Evolutionary conservation across 2,888 invertebrate species (phyloP).

Genomic region (Bellardia pandia): DNA sequence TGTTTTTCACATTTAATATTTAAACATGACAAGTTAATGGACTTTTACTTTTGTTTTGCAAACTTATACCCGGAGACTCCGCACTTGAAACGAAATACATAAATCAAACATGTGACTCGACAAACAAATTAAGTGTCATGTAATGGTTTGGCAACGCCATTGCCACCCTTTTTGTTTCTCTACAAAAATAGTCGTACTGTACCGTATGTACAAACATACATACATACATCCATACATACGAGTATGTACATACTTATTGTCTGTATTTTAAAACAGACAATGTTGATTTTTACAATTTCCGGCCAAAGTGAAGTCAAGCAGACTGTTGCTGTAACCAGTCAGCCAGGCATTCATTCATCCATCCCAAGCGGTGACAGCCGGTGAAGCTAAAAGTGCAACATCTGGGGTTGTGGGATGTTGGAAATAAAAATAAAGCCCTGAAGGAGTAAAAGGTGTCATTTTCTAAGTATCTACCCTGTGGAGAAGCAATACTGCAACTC

Average conservation of each 20-base stretch:
- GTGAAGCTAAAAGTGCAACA: conserved; percentile 29
- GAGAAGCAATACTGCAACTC: conserved; percentile 1
- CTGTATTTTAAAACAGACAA: conserved; percentile 43
- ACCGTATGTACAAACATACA: background rate
- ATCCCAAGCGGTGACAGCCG: background rate
- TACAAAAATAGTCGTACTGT: background rate
- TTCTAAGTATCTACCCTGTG: background rate
- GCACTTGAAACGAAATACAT: conserved; percentile 36
- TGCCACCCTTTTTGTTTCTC: conserved; percentile 26
- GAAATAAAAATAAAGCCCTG: background rate
- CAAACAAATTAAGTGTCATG: conserved; percentile 65
- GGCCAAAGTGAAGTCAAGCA: conserved; percentile 52
- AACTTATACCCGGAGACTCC: conserved; percentile 1
- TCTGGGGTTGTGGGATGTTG: background rate
- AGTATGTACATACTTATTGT: too few species aligned
- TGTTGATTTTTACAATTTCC: conserved; percentile 62
- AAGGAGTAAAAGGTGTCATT: conserved; percentile 35
- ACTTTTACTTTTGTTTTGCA: conserved; percentile 61
- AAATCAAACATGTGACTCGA: conserved; percentile 60
- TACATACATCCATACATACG: too few species aligned
- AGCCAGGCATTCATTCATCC: background rate
- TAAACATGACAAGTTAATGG: conserved; percentile 47
- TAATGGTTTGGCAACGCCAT: conserved; percentile 39
- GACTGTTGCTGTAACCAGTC: conserved; percentile 48
- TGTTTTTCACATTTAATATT: conserved; percentile 23